phyloP scores from a whole-genome alignment of 1,140 invertebrate genomes.

The Drosophila sproati region DNA sequence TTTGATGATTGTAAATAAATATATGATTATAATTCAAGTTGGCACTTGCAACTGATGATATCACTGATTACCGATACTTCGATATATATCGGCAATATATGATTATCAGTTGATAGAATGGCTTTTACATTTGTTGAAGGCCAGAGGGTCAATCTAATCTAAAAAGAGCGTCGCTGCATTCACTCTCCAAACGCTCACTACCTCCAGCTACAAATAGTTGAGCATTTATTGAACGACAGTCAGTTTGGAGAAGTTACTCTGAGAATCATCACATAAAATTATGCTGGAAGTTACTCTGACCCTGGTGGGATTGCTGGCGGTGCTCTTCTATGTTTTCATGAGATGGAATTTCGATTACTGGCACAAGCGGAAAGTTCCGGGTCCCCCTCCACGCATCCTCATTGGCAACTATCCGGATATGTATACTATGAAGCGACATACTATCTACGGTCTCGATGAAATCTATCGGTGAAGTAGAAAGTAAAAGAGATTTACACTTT shows the following conservation, averaged over 20 bases:
- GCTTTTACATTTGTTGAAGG: too few relatives aligned
- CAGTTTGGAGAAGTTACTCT: not conserved
- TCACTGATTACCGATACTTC: not conserved
- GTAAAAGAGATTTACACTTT: not conserved
- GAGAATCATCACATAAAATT: slow-evolving; percentile 13
- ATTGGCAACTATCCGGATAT: slow-evolving; percentile 69
- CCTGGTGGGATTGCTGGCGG: slow-evolving; percentile 1
- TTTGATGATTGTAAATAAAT: slow-evolving; percentile 21
- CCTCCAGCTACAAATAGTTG: not conserved
- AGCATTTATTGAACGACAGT: slow-evolving; percentile 8
- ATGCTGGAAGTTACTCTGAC: slow-evolving; percentile 52
- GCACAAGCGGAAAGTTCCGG: slow-evolving; percentile 69
- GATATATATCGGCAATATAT: not conserved
- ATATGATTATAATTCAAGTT: not conserved
- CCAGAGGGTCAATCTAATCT: not conserved
- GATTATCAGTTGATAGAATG: not conserved
- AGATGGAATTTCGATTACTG: slow-evolving; percentile 80
- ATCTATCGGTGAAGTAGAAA: slow-evolving; percentile 55
- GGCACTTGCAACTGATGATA: slow-evolving; percentile 9
- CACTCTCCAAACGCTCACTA: slow-evolving; percentile 9
- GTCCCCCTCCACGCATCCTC: slow-evolving; percentile 62
- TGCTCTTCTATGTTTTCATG: slow-evolving; percentile 70
- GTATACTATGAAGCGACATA: slow-evolving; percentile 50
- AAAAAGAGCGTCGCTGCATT: not conserved
- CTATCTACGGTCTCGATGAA: slow-evolving; percentile 54